These are phyloP conservation scores for Chascanopsetta lugubris DNA, from an alignment of 2,113 vertebrate species.

Conservation along the genomic window DNA sequence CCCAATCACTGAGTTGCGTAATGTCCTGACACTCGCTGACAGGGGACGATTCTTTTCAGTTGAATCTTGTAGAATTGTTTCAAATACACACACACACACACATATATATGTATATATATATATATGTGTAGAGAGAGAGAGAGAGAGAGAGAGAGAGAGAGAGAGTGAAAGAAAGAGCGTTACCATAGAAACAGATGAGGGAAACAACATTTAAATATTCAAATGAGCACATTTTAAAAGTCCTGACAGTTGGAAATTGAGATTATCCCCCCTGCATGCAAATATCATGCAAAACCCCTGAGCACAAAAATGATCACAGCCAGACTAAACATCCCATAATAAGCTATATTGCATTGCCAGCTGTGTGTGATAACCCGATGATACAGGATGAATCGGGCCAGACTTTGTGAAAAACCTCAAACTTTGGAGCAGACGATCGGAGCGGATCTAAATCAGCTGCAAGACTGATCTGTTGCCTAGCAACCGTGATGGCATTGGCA, in stretches of 20 bases:
- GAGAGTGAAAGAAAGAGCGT: no score
- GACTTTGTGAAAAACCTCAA: constrained; percentile 1
- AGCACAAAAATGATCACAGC: not conserved
- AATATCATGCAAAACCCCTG: not conserved
- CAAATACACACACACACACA: no score
- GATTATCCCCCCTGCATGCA: not conserved
- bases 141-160: no score
- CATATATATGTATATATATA: no score
- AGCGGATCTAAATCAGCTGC: constrained; percentile 33
- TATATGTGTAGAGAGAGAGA: no score
- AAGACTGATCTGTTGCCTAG: constrained; percentile 61
- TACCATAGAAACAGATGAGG: not conserved
- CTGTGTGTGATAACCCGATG: no score
- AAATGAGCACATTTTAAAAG: not conserved
- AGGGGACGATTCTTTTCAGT: no score
- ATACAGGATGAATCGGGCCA: no score
- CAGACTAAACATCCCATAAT: not conserved
- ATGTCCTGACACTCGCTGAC: no score
- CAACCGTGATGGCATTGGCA: constrained; percentile 59
- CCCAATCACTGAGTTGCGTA: no score
- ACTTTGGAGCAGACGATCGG: constrained; percentile 37
- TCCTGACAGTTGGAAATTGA: constrained; percentile 7
- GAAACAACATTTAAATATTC: not conserved
- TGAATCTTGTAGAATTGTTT: no score
- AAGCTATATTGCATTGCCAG: not conserved